Percentiles rank a stretch among this genome's conserved stretches.
Evolutionary conservation across 1,140 invertebrate species (phyloP).

Genomic region (Linepithema humile): DNA sequence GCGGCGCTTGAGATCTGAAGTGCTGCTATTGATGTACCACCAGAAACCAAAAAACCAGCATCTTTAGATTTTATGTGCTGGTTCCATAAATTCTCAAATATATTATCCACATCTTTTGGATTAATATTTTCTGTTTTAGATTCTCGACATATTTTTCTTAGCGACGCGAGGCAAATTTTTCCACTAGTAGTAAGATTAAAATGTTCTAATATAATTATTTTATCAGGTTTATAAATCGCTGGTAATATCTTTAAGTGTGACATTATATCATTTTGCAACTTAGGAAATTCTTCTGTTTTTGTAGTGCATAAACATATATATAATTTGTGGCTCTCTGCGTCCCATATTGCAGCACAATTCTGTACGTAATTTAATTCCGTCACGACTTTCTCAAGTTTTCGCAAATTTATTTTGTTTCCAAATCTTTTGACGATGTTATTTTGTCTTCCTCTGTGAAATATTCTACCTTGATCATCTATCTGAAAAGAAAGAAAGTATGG

Average conservation of each 20-base stretch:
- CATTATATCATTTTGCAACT: slow-evolving; percentile 81
- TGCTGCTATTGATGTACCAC: slow-evolving; percentile 83
- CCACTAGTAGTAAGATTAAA: slow-evolving; percentile 75
- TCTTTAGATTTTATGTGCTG: slow-evolving; percentile 70
- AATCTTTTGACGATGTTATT: slow-evolving; percentile 90
- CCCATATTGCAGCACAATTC: slow-evolving; percentile 84
- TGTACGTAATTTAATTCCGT: slow-evolving; percentile 82
- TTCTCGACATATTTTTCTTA: slow-evolving; percentile 61
- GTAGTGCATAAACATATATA: slow-evolving; percentile 82
- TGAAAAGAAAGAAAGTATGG: slow-evolving; percentile 65
- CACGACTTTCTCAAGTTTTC: slow-evolving; percentile 85
- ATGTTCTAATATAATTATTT: slow-evolving; percentile 72
- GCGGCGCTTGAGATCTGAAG: slow-evolving; percentile 81
- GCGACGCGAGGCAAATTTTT: slow-evolving; percentile 75
- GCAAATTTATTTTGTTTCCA: slow-evolving; percentile 88
- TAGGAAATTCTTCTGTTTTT: slow-evolving; percentile 49
- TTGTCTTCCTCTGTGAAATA: slow-evolving; percentile 88
- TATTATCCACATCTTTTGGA: slow-evolving; percentile 79
- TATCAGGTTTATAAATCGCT: slow-evolving; percentile 73
- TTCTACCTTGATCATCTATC: slow-evolving; percentile 81
- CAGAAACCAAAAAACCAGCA: slow-evolving; percentile 82
- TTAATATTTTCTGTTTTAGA: slow-evolving; percentile 30
- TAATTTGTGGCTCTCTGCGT: slow-evolving; percentile 82
- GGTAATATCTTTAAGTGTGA: slow-evolving; percentile 72
- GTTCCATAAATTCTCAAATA: slow-evolving; percentile 77